Percentiles rank a stretch among this genome's conserved stretches.
These are phyloP conservation scores for Plutomurus gul DNA, from an alignment of 1,140 invertebrate genomes.

Conservation along the genomic window DNA sequence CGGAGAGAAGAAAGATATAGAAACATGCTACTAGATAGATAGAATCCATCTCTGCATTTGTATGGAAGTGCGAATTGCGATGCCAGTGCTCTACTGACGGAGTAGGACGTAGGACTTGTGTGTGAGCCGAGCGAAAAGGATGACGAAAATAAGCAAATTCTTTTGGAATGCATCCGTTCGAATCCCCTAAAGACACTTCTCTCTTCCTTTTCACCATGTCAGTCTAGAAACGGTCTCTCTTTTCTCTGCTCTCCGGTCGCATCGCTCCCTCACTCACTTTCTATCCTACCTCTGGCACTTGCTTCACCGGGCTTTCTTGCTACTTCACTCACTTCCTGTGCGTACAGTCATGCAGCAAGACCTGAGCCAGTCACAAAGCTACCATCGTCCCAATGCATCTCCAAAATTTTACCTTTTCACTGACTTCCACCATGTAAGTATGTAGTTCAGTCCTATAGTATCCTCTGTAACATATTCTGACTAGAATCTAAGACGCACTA, in stretches of 20 bases:
- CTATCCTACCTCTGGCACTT: not conserved
- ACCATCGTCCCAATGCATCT: not conserved
- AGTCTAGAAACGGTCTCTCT: not conserved
- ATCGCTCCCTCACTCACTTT: too few relatives aligned
- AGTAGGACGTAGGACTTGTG: not conserved
- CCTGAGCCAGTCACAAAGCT: not conserved
- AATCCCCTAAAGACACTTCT: constrained; percentile 35
- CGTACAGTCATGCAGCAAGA: not conserved
- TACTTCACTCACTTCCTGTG: not conserved
- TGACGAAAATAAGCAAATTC: constrained; percentile 31
- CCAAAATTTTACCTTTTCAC: not conserved
- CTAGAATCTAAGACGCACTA: too few relatives aligned
- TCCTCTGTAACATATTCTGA: too few relatives aligned
- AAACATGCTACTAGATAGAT: not conserved
- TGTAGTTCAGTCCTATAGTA: too few relatives aligned
- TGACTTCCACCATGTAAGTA: too few relatives aligned
- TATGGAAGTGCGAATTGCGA: constrained; percentile 1
- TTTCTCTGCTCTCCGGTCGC: too few relatives aligned
- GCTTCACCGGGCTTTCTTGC: not conserved
- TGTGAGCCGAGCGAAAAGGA: constrained; percentile 21
- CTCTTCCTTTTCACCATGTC: constrained; percentile 32
- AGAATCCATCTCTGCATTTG: not conserved
- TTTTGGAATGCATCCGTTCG: constrained; percentile 11
- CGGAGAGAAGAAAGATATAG: not conserved
- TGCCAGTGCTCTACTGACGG: not conserved